These are phyloP conservation scores for Mya arenaria DNA, from an alignment of 1,140 invertebrate species.

Conservation along the genomic window DNA sequence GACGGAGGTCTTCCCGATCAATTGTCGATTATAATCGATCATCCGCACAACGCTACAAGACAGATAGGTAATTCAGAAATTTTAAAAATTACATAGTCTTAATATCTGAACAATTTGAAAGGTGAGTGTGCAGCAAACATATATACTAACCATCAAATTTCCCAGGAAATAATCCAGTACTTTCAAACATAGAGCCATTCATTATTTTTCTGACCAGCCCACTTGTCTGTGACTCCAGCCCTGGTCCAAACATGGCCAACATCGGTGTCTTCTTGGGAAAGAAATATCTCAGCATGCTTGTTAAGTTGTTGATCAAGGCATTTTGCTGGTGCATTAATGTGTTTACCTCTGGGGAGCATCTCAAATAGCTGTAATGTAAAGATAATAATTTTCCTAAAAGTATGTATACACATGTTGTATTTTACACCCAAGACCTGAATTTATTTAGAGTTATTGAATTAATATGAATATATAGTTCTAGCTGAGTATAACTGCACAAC, in stretches of 20 bases:
- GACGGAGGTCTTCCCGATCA: too few relatives aligned
- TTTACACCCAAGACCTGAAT: too few relatives aligned
- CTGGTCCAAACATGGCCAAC: conserved; percentile 78
- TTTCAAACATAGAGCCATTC: conserved; percentile 66
- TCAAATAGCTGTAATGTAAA: conserved; percentile 75
- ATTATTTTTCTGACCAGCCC: conserved; percentile 71
- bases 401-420: too few relatives aligned
- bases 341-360: conserved; percentile 73
- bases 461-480: too few relatives aligned
- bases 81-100: too few relatives aligned
- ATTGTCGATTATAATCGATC: too few relatives aligned
- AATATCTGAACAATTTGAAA: too few relatives aligned
- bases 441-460: too few relatives aligned
- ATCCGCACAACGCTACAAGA: too few relatives aligned
- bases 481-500: too few relatives aligned
- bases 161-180: conserved; percentile 73
- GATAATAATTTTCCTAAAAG: too few relatives aligned
- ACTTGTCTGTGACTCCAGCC: conserved; percentile 75
- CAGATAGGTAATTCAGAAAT: too few relatives aligned
- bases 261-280: conserved; percentile 75
- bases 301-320: conserved; percentile 70
- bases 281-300: conserved; percentile 71
- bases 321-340: conserved; percentile 64
- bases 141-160: conserved; percentile 72
- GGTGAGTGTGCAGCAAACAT: background rate